Evolutionary conservation across 2,888 invertebrate genomes (phyloP), one percentile per base, ranked within the genome.

Genomic region (Campoplex capitator): DNA sequence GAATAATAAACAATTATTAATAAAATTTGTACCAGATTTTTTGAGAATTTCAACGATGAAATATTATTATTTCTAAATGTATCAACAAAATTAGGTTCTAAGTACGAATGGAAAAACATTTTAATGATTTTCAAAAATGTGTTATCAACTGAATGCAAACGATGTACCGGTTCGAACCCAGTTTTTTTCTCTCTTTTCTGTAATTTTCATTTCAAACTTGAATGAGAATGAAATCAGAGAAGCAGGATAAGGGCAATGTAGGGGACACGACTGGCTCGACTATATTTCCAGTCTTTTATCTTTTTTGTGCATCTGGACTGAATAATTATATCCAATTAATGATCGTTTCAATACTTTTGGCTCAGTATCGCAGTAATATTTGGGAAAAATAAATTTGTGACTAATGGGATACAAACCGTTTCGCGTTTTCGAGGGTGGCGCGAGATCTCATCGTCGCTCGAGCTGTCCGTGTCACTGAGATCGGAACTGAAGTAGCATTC

Each of bases 401-500:
- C 32, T n/a, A 76, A 48, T 48, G 8, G 9, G 45, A 32, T 65
- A 78, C 84, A 35, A 70, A 92, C 92, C 89, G 90, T 70, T 88
- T 90, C 91, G 65, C 88, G 89, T 58, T 87, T 90, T 54, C 88
- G 88, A 32, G 89, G 86, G 32, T 83, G 87, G 84, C 88, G 88
- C 67, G 87, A 84, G 8, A 86, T 65, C 68, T 91, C 92, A 28
- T 95, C 95, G 16, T 96, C 96, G 77, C 95, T 95, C 65, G 96
- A 96, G 3, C 96, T 95, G 67, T 96, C 96, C 4, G 96, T 96
- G 68, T 92, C 92, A 89, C 95, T 96, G 89, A 95, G 95, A 90
- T 97, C 97, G 0, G 96, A 95, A 85, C 96, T 96, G 92, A 97
- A 97, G 93, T 97, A 97, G 91, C 97, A 96, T 93, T 97, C 97